Conservation (phyloP, 2,113 vertebrate species). For the Formicarius rufipectus region DNA sequence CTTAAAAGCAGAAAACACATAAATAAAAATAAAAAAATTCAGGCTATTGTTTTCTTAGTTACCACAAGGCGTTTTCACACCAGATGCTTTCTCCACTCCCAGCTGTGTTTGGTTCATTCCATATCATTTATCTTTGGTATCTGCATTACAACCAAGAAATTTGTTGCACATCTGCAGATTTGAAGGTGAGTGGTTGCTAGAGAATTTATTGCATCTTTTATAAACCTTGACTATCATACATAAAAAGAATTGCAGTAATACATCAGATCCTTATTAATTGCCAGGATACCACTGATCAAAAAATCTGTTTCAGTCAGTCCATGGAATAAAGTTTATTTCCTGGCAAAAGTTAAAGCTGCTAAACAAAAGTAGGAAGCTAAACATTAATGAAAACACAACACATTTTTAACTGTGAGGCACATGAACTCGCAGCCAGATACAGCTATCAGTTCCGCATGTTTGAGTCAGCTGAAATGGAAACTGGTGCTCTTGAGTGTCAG, state of each 20-base stretch:
- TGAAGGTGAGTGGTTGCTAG: not conserved
- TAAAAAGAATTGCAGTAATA: not conserved
- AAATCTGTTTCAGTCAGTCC: not conserved
- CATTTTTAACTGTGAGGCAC: not conserved
- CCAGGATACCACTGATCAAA: not conserved
- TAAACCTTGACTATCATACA: not conserved
- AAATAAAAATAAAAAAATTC: not conserved
- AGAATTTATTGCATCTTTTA: not conserved
- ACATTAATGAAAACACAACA: not conserved
- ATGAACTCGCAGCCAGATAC: slow-evolving; percentile 3
- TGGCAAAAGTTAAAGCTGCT: not conserved
- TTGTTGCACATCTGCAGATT: not conserved
- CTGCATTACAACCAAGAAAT: not conserved
- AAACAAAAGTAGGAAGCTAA: slow-evolving; percentile 19
- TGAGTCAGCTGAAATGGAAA: slow-evolving; percentile 16
- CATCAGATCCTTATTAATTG: not conserved
- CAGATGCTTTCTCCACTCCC: not conserved
- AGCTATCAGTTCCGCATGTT: slow-evolving; percentile 6
- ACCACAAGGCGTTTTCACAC: not conserved
- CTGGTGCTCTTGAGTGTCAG: not conserved
- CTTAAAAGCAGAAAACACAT: not conserved
- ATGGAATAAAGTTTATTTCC: slow-evolving; percentile 24
- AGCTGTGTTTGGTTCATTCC: not conserved
- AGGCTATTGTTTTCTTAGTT: not conserved
- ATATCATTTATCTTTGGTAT: not conserved